Conservation (phyloP, 2,113 vertebrate genomes). For the Micronisus gabar region DNA sequence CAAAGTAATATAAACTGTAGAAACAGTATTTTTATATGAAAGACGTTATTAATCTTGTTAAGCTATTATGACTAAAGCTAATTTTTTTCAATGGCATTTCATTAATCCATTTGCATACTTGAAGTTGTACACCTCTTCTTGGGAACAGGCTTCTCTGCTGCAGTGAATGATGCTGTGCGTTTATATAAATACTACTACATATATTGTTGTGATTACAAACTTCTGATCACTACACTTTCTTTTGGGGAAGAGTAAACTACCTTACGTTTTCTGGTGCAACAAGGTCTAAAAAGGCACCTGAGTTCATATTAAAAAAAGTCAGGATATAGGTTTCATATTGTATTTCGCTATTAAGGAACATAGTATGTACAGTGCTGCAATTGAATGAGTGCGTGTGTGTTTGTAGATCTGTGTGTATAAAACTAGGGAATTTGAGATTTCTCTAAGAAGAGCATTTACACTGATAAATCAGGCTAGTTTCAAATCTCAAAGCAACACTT, state of each 20-base stretch:
- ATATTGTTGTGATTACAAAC: not conserved
- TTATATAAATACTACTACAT: not conserved
- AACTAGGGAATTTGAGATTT: not conserved
- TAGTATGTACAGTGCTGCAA: not conserved
- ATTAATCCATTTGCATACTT: not conserved
- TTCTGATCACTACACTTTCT: not conserved
- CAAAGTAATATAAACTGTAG: slow-evolving; percentile 67
- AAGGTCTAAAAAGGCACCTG: not conserved
- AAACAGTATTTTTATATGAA: not conserved
- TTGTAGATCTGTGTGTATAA: not conserved
- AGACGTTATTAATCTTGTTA: not conserved
- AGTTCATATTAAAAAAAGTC: not conserved
- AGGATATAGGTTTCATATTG: not conserved
- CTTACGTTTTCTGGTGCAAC: not conserved
- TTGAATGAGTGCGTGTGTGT: not conserved
- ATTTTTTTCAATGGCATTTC: not conserved
- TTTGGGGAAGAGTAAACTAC: not conserved
- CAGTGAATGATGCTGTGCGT: not conserved
- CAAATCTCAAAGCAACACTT: not conserved
- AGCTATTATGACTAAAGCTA: not conserved
- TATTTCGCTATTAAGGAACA: not conserved
- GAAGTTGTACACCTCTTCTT: not conserved
- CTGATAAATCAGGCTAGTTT: not conserved
- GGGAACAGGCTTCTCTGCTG: not conserved
- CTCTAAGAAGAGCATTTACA: not conserved